These are phyloP conservation scores for Brachyopa scutellaris DNA, from an alignment of 2,888 invertebrate species.

Conservation along the genomic window DNA sequence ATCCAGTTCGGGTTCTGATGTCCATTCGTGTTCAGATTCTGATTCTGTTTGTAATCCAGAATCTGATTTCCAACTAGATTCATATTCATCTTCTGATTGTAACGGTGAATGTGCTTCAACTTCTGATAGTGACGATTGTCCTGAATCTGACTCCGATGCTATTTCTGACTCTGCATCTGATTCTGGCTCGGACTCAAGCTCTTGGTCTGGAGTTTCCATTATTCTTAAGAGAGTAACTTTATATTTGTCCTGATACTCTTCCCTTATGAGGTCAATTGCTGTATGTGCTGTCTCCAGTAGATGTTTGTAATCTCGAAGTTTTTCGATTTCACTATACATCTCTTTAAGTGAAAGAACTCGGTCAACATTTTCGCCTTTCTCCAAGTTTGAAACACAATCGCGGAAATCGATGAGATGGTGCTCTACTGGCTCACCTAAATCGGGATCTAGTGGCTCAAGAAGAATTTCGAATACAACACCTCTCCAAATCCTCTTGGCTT, in stretches of 20 bases:
- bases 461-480: neutral
- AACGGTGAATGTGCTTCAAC: neutral
- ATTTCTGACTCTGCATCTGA: neutral
- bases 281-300: neutral
- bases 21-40: too few relatives aligned
- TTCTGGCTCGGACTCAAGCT: too few relatives aligned
- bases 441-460: neutral
- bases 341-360: neutral
- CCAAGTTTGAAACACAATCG: too few relatives aligned
- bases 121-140: neutral
- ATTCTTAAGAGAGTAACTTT: neutral
- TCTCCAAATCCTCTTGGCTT: neutral
- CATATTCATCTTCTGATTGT: too few relatives aligned
- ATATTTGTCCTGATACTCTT: neutral
- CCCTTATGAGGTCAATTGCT: neutral
- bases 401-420: neutral
- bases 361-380: neutral
- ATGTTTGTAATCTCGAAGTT: neutral
- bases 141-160: neutral
- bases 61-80: too few relatives aligned
- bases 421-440: neutral
- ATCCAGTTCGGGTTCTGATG: neutral
- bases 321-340: neutral
- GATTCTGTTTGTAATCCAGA: neutral
- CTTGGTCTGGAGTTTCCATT: neutral